Conservation (phyloP, 2,888 invertebrate species). For the Megaustenia siamemsis region DNA sequence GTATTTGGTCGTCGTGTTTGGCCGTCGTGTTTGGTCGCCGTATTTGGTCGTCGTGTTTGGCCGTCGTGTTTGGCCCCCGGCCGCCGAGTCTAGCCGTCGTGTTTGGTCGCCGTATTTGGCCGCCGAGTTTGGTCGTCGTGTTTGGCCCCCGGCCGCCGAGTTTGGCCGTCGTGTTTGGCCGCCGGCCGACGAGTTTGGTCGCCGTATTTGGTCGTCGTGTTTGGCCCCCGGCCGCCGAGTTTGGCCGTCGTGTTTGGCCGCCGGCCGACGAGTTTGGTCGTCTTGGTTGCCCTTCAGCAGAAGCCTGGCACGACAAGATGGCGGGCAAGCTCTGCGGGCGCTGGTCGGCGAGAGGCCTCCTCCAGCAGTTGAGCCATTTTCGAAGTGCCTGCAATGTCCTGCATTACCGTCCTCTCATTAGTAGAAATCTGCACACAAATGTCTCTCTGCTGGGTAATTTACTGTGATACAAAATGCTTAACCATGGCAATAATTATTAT, state of each 20-base stretch:
- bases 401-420: background rate
- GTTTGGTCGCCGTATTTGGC: too few species aligned
- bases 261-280: too few species aligned
- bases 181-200: background rate
- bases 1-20: too few species aligned
- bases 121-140: too few species aligned
- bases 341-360: background rate
- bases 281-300: conserved; percentile 14
- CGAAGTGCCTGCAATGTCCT: background rate
- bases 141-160: too few species aligned
- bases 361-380: conserved; percentile 1
- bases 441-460: conserved; percentile 15
- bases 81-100: too few species aligned
- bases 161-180: too few species aligned
- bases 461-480: background rate
- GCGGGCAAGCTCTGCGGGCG: conserved; percentile 10
- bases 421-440: conserved; percentile 27
- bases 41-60: too few species aligned
- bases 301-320: conserved; percentile 20
- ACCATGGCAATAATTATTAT: background rate
- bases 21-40: too few species aligned
- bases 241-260: background rate
- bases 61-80: background rate
- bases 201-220: too few species aligned
- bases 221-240: background rate